A percentile compares a stretch with the other conserved stretches of the same genome.
Evolutionary conservation across 2,888 invertebrate species (phyloP).

Genomic region (Electrophaes corylata): DNA sequence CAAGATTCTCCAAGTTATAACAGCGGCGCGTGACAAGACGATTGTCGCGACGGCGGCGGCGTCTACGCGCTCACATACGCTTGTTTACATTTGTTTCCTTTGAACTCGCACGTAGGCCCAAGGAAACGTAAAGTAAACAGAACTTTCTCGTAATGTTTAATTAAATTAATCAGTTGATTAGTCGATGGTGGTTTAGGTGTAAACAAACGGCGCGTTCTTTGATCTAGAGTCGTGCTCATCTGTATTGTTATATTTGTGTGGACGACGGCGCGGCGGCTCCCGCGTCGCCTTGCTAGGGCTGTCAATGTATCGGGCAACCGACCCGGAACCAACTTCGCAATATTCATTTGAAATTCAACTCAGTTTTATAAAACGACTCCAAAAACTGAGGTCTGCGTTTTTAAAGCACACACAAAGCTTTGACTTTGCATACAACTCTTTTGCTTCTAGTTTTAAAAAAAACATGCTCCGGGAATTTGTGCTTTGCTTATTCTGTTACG

Average conservation of each 20-base stretch:
- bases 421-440: too few relatives aligned
- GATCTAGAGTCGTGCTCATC: slow-evolving; percentile 71
- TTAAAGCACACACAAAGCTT: too few relatives aligned
- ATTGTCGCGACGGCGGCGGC: slow-evolving; percentile 38
- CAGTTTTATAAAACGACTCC: too few relatives aligned
- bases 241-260: slow-evolving; percentile 60
- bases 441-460: too few relatives aligned
- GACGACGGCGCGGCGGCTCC: slow-evolving; percentile 44
- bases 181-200: slow-evolving; percentile 79
- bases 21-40: slow-evolving; percentile 21
- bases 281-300: slow-evolving; percentile 51
- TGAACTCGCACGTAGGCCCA: slow-evolving; percentile 83
- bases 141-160: slow-evolving; percentile 85
- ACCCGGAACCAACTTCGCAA: neutral
- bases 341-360: neutral
- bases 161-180: slow-evolving; percentile 85
- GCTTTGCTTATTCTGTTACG: too few relatives aligned
- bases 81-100: slow-evolving; percentile 81
- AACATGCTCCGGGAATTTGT: too few relatives aligned
- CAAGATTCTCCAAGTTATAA: slow-evolving; percentile 1
- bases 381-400: too few relatives aligned
- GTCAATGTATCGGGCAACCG: slow-evolving; percentile 18
- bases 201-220: slow-evolving; percentile 76
- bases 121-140: slow-evolving; percentile 82
- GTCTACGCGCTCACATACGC: slow-evolving; percentile 60